Evolutionary conservation across 2,113 vertebrate genomes (phyloP), one percentile per base, ranked within the genome.

Genomic region (Pontoporia blainvillei): DNA sequence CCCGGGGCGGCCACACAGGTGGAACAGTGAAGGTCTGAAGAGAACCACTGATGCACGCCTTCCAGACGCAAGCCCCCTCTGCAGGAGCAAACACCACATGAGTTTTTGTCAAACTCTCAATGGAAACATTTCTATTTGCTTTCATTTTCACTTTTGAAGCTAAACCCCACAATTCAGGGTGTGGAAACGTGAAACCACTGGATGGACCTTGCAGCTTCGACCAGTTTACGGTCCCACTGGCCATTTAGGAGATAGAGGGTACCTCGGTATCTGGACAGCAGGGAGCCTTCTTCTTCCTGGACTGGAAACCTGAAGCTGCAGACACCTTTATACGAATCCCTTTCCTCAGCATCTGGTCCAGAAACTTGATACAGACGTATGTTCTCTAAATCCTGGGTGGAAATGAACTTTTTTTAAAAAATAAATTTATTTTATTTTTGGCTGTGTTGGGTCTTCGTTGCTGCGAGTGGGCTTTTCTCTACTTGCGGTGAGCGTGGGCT

Each of bases 251-350:
- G 78, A 66, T 71, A 66, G 0, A 36, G 41, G 17, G 17, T 34
- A 25, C 13, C 34, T 20, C 21, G 36, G 31, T 34, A 14, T 31
- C 15, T 2, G 6, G 27, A 36, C 12, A 17, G 10, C 29, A 54
- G 52, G n/a, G 34, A 15, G 52, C 14, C 1, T 4, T 52, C 72
- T 52, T 72, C 23, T 7, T 62, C 20, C 34, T 73, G 6, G 5
- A 12, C 0, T 12, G 1, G 23, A 27, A 71, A 27, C 39, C n/a
- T 20, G 34, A 18, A 29, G 44, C 61, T 78, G 46, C 11, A 67
- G 31, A 34, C 1, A 11, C 23, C 72, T 62, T 27, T 23, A 11
- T 10, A 12, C 0, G 4, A 18, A 1, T 11, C 4, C 52, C 9
- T 41, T 46, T 75, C 52, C 52, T 27, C 67, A 79, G 6, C 31